Base-by-base conservation (phyloP, 2,113 vertebrate species). In the rat (Rattus norvegicus) region DNA sequence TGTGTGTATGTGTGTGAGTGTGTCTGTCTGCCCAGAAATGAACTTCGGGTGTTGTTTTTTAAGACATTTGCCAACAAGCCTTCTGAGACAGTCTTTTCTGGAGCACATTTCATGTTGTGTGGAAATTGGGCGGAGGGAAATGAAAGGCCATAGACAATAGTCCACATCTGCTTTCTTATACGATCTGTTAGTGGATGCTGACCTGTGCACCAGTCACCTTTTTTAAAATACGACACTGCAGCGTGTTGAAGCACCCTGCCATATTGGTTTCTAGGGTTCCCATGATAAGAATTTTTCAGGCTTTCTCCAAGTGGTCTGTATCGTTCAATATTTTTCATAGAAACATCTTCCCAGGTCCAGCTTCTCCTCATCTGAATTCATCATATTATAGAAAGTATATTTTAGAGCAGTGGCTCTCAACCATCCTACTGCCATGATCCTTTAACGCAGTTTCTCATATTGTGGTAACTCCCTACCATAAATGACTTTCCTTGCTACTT, bases 121-220 rank as follows among this genome's bases (percentile, higher is more conserved):
- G 22, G 26, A 17, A 9, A 7, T 0, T 43, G n/a, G 36, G 24
- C 16, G 17, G 47, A 39, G 17, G 49, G 36, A 54, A 8, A 0
- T 16, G 72, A 5, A 65, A 69, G 13, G 10, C 2, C 24, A 43
- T 24, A 9, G 13, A 19, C 0, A 26, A 39, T 7, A 43, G n/a
- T 54, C 26, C 63, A 63, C 16, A 70, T 70, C 11, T 30, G 28
- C 7, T 88, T 72, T 91, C 33, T 81, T 70, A 3, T 19, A 47
- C 83, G 47, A 20, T 63, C 36, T 26, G 56, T 56, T 36, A 73
- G 65, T 94, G 75, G 36, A 11, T 65, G 54, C 11, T 47, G 28
- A 81, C 19, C 28, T 30, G 3, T 19, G 22, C 43, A 61, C n/a
- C 19, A 36, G 3, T 72, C n/a, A 24, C 13, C 11, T 72, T 79